Base-by-base conservation (phyloP, 2,888 invertebrate genomes). In the Deilephila elpenor region DNA sequence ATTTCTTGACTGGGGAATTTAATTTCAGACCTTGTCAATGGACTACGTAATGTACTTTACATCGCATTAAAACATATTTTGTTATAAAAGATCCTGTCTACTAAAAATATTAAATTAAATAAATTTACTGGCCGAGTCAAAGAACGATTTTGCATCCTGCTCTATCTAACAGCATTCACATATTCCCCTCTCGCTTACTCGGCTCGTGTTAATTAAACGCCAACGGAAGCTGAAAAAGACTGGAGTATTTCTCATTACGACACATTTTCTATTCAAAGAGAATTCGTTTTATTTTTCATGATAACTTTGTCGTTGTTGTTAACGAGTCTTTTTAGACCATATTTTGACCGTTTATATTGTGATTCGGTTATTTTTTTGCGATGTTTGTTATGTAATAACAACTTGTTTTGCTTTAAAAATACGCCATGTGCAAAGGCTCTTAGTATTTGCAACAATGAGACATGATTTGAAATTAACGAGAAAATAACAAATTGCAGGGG, bases 271-370 rank as follows among this genome's bases (percentile, higher is more conserved):
- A 67, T 67, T 51, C 67, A 67, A 67, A 67, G 67, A 29, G 60
- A 71, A 60, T 71, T 71, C 29, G 29, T 71, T 60, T 71, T 44
- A 71, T 60, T 44, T 71, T 71, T 71, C 71, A 44, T 60, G 59
- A 44, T 60, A 44, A 71, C 60, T 71, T 44, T 71, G 56, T 59
- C n/a, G 60, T 59, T 59, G 29, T 70, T 70, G n/a, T 71, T 59
- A 34, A 34, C 70, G 19, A 71, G 34, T 71, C n/a, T 59, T 71
- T 71, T 71, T 17, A 32, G 11, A 29, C 25, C 14, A 60, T 29
- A 60, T 25, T 56, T 56, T 56, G 56, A 6, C 14, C 44, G 44
- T n/a, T 56, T 56, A n/a, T 56, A n/a, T 56, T 56, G 56, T 44
- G 44, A 44, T n/a, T 5, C 56, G 56, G n/a, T 56, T 6, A 56